These are phyloP conservation scores for Gallinago paraguaiae DNA, from an alignment of 2,113 vertebrate species.

Conservation along the genomic window DNA sequence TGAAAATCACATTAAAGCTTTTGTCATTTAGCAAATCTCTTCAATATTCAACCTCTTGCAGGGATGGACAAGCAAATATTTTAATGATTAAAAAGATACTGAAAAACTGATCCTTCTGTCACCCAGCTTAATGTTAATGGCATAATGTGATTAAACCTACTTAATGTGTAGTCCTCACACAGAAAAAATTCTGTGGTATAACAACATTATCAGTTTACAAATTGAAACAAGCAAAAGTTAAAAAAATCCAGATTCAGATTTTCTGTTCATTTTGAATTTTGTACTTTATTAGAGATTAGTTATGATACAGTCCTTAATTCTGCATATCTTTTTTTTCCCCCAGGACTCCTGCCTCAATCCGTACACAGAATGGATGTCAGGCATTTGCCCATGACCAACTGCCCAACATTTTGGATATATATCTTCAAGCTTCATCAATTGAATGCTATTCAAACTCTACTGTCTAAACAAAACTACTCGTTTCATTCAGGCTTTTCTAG, in stretches of 20 bases:
- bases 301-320: not conserved
- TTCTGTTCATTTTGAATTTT: not conserved
- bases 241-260: not conserved
- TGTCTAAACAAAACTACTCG: not conserved
- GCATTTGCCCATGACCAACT: not conserved
- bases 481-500: not conserved
- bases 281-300: not conserved
- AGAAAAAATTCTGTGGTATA: not conserved
- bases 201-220: not conserved
- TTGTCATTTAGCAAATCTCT: not conserved
- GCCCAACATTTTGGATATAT: not conserved
- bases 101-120: conserved; percentile 7
- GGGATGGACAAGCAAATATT: conserved; percentile 7
- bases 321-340: not conserved
- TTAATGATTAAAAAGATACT: conserved; percentile 12
- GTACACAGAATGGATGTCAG: not conserved
- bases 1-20: not conserved
- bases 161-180: not conserved
- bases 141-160: not conserved
- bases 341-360: not conserved
- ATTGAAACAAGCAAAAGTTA: not conserved
- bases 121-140: not conserved
- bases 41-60: not conserved
- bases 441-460: not conserved
- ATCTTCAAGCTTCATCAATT: not conserved